Percentiles rank a stretch among this genome's conserved stretches.
Evolutionary conservation across 2,797 vertebrate genomes (phyloP).

Genomic region (Sparus aurata): DNA sequence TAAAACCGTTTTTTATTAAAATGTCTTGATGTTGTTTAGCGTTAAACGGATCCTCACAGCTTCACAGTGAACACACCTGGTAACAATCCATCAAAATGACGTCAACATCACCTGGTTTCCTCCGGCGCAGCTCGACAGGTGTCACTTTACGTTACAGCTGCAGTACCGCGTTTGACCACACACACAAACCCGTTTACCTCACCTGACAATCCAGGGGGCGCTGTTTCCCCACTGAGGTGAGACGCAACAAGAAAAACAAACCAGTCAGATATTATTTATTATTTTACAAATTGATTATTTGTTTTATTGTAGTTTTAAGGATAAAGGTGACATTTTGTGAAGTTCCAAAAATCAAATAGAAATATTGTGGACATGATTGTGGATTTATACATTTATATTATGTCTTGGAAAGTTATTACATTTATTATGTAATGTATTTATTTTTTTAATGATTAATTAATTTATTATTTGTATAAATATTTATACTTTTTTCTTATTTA

Average conservation of each 20-base stretch:
- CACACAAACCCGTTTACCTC: neutral
- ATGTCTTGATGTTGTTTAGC: no score
- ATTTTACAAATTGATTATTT: neutral
- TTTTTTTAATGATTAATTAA: no score
- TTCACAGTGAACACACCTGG: neutral
- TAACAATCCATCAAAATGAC: fast-evolving
- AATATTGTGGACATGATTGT: no score
- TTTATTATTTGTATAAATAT: no score
- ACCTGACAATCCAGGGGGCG: neutral
- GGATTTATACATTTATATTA: no score
- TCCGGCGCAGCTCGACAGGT: neutral
- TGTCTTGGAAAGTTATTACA: no score
- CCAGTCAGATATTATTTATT: neutral
- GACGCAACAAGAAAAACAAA: neutral
- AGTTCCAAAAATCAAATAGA: no score
- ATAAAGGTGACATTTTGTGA: no score
- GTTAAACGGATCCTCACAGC: neutral
- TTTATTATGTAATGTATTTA: no score
- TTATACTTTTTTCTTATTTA: no score
- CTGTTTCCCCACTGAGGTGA: neutral
- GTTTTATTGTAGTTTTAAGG: neutral
- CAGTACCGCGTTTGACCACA: neutral
- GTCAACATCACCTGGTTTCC: neutral
- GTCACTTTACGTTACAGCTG: fast-evolving
- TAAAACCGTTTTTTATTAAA: neutral